A percentile compares a stretch with the other conserved stretches of the same genome.
Evolutionary conservation across 2,113 vertebrate species (phyloP).

Genomic region (Nymphicus hollandicus): DNA sequence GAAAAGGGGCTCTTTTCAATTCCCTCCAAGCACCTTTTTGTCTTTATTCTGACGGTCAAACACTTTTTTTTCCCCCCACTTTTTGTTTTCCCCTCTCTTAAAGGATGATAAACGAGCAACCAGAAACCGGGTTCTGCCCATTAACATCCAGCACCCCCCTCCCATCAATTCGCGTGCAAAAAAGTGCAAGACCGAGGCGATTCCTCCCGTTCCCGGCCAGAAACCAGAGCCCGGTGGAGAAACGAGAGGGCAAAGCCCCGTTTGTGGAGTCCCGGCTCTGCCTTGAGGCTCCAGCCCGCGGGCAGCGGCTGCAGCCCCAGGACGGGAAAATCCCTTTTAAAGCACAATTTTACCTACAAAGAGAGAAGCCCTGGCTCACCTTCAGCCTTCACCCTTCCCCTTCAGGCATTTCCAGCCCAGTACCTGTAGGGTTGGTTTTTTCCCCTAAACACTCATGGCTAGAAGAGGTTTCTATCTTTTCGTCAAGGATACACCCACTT

Average conservation of each 20-base stretch:
- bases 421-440: no score
- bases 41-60: not conserved
- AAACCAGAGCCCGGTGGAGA: not conserved
- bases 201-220: not conserved
- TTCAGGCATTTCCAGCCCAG: not conserved
- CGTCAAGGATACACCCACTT: not conserved
- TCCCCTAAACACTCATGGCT: not conserved
- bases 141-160: not conserved
- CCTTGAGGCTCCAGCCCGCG: not conserved
- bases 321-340: not conserved
- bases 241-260: fast-evolving
- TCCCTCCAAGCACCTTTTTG: not conserved
- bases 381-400: no score
- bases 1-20: not conserved
- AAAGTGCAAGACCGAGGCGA: not conserved
- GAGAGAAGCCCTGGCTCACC: not conserved
- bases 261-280: fast-evolving
- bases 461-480: not conserved
- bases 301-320: not conserved
- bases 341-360: not conserved
- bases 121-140: not conserved
- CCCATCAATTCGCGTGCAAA: not conserved
- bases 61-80: not conserved
- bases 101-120: not conserved
- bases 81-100: not conserved